phyloP scores from a whole-genome alignment of 2,113 vertebrate genomes.

The Upupa epops region DNA sequence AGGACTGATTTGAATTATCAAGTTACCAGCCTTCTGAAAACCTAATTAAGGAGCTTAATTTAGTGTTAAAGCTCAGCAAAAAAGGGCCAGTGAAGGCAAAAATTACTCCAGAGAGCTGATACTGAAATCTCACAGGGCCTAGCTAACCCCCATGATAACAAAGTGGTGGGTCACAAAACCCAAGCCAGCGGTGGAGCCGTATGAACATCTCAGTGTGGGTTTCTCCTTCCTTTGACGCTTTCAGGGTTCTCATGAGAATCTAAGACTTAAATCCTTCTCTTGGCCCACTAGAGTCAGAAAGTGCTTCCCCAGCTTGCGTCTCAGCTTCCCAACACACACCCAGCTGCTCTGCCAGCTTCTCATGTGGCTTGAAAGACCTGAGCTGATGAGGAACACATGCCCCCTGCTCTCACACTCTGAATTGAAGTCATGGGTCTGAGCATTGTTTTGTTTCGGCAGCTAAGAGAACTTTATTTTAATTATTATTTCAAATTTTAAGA shows the following conservation, averaged over 20 bases:
- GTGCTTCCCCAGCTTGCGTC: neutral
- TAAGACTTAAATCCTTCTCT: neutral
- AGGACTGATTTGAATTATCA: neutral
- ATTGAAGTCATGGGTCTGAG: neutral
- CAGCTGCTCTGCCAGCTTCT: neutral
- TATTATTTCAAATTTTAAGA: neutral
- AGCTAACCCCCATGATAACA: neutral
- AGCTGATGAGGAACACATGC: neutral
- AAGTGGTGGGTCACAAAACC: neutral
- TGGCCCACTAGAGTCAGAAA: neutral
- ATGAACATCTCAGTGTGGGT: neutral
- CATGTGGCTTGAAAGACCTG: neutral
- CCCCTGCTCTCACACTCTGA: neutral
- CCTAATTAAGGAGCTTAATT: neutral
- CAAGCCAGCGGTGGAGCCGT: neutral
- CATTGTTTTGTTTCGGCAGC: neutral
- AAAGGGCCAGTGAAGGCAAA: neutral
- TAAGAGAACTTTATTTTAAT: neutral
- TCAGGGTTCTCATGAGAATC: neutral
- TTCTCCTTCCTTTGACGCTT: neutral
- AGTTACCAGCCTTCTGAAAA: neutral
- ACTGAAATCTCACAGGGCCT: neutral
- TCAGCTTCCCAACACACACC: neutral
- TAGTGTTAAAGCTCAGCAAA: neutral
- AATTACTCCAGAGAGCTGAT: neutral